Base-by-base conservation (phyloP, 2,888 invertebrate genomes). In the Phlogophora meticulosa region DNA sequence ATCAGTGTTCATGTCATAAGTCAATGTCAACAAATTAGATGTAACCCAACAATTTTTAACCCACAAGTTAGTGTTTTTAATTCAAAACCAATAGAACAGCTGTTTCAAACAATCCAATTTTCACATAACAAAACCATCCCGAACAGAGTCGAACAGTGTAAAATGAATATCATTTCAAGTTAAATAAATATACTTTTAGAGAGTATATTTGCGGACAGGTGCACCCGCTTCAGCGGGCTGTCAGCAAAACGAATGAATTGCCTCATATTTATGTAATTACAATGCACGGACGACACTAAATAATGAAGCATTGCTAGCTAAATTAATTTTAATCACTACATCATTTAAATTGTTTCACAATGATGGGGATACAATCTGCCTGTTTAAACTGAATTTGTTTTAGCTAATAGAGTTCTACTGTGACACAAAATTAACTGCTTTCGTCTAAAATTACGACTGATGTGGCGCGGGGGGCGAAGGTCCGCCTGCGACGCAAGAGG, bases 181-280 rank as follows among this genome's bases (percentile, higher is more conserved):
- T 45, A 48, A 59, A 78, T 52, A 56, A 72, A 59, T 46, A 72
- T 64, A 63, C 62, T 67, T 65, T 67, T 66, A 51, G 62, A 51
- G 62, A 63, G 67, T 61, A 59, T 56, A 36, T 55, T 72, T 59
- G 45, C n/a, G 61, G 61, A 67, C 73, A 77, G 75, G 77, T 76
- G 72, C 55, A 62, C 24, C 11, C 67, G 61, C 46, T 51, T 56
- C 43, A 62, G 53, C 17, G 51, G 42, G 49, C 78, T 70, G 78
- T 62, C 76, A 53, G 32, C 48, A n/a, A 56, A 78, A 78, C 49
- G 48, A 76, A 76, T 72, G 45, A 34, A 78, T 52, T 38, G 38
- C 36, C 57, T 49, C 59, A 57, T 70, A 74, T 73, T 48, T 59
- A 38, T 65, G 42, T 60, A 62, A 78, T 78, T 72, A 63, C 45